Evolutionary conservation across 2,797 vertebrate genomes (phyloP).

Genomic region (Myoxocephalus aenaeus): DNA sequence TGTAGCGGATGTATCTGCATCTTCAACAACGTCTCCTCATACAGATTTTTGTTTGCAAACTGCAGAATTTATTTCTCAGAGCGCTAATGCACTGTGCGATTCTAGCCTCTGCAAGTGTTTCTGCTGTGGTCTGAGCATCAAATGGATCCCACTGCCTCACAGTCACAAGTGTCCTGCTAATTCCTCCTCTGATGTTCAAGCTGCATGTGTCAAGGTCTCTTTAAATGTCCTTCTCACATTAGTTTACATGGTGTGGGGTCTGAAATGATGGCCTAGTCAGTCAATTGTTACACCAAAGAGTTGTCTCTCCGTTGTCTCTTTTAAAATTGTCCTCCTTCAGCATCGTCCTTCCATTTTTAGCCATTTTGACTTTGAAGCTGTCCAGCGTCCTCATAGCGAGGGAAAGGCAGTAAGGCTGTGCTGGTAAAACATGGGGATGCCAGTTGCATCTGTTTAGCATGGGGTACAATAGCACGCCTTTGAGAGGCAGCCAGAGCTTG

Average conservation of each 20-base stretch:
- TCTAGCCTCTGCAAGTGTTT: constrained; percentile 13
- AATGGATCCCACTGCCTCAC: constrained; percentile 12
- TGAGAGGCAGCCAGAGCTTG: constrained; percentile 54
- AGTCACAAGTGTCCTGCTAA: constrained; percentile 12
- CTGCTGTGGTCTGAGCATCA: constrained; percentile 22
- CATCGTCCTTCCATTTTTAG: constrained; percentile 45
- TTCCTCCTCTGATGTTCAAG: constrained; percentile 13
- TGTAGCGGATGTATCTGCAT: not conserved
- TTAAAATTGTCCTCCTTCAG: constrained; percentile 18
- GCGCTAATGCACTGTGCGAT: not conserved
- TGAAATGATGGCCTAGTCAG: constrained; percentile 15
- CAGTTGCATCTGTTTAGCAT: constrained; percentile 69
- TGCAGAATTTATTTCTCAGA: constrained; percentile 7
- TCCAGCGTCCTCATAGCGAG: constrained; percentile 26
- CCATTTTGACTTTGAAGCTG: not conserved
- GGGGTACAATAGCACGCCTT: constrained; percentile 64
- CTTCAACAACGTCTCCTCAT: not conserved
- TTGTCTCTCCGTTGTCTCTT: constrained; percentile 12
- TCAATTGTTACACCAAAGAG: constrained; percentile 5
- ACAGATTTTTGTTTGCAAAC: not conserved
- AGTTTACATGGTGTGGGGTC: not conserved
- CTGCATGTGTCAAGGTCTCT: constrained; percentile 8
- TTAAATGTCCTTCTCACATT: constrained; percentile 7
- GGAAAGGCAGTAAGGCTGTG: constrained; percentile 38
- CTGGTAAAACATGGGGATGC: constrained; percentile 50